Base-by-base conservation (phyloP, 2,888 invertebrate genomes). In the Crossocerus cetratus region DNA sequence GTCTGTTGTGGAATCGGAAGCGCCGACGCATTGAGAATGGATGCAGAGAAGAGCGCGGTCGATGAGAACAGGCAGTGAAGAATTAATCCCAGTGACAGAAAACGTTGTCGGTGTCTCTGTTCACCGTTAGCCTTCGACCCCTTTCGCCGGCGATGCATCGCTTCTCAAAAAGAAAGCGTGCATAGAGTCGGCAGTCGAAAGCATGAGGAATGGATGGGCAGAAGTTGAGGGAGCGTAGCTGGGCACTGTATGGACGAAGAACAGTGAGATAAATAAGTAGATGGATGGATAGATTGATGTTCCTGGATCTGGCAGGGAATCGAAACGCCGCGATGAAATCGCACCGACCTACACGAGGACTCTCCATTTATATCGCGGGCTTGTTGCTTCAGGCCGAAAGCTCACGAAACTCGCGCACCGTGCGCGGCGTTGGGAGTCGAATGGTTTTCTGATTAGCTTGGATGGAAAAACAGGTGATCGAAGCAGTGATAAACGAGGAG, bases 51-150 rank as follows among this genome's bases (percentile, higher is more conserved):
- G 60, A 62, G 67, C 55, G 67, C 67, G 63, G 63, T 67, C 65
- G 72, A 60, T 61, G 59, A 69, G 76, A 65, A 63, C 67, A 55
- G 71, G 65, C 60, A 42, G 67, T 59, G 71, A 74, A 63, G 71
- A 68, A 74, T 76, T 74, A 76, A 74, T 71, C 71, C 60, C 63
- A 42, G 54, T 58, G 71, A 68, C 55, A 53, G 67, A 65, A 70
- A 70, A 66, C 63, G 61, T 72, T 69, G 62, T 16, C 8, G 56
- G 4, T 21, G 68, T 63, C 59, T 60, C 55, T 57, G 65, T 4
- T 32, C 32, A 8, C 5, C 11, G 32, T 32, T 32, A 32, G 32
- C 11, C 32, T 32, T 32, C 32, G 32, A 32, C 11, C 32, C 32
- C 32, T 32, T 32, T 32, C 32, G 11, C 5, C 32, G 32, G 8